These are phyloP conservation scores for Syngnathus typhle DNA, from an alignment of 2,113 vertebrate species.

Conservation along the genomic window DNA sequence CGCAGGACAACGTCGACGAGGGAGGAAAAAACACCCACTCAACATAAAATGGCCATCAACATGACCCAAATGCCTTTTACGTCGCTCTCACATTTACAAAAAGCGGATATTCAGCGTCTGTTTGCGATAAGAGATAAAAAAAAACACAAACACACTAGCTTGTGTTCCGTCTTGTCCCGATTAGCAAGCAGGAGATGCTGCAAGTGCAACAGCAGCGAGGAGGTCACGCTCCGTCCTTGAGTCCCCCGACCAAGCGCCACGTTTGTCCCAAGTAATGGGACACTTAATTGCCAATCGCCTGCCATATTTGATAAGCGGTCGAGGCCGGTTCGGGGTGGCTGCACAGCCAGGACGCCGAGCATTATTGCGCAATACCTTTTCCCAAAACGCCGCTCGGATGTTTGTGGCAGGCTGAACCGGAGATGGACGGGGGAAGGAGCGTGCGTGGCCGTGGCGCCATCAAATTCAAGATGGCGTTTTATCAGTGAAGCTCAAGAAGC, in stretches of 20 bases:
- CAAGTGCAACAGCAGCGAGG: conserved; percentile 6
- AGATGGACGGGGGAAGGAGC: background rate
- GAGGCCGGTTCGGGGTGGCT: conserved; percentile 4
- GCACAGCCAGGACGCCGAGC: conserved; percentile 1
- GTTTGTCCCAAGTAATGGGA: conserved; percentile 39
- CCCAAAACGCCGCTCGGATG: background rate
- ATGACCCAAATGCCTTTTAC: conserved; percentile 3
- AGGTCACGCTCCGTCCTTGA: conserved; percentile 30
- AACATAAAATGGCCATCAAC: conserved; percentile 1
- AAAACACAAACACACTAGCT: background rate
- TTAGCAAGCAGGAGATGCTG: conserved; percentile 1
- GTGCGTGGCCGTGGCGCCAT: conserved; percentile 2
- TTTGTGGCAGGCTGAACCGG: conserved; percentile 1
- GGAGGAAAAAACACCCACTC: background rate
- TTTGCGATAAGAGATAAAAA: background rate
- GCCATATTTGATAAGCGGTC: conserved; percentile 33
- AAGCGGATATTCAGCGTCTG: too few relatives aligned
- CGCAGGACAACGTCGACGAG: background rate
- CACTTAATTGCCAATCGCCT: conserved; percentile 27
- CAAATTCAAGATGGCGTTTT: conserved; percentile 28
- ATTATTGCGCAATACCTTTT: conserved; percentile 5
- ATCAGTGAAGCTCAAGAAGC: conserved; percentile 51
- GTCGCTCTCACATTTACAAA: background rate
- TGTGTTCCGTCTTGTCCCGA: too few relatives aligned
- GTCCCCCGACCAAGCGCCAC: conserved; percentile 4